Evolutionary conservation across 2,113 vertebrate species (phyloP).

Genomic region (Cisticola juncidis): DNA sequence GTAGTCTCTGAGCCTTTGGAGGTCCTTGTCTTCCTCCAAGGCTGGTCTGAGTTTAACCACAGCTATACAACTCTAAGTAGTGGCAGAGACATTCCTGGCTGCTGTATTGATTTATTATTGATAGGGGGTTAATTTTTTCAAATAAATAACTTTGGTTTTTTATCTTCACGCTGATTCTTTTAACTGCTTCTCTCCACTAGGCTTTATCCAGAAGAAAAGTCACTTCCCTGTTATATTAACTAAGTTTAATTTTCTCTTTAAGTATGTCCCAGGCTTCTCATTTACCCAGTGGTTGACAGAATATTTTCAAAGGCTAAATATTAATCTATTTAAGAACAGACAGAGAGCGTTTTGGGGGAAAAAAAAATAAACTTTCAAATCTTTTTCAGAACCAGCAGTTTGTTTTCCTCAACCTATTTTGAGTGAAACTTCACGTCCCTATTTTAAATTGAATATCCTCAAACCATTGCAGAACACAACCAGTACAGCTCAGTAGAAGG

Average conservation of each 20-base stretch:
- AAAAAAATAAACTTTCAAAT: neutral
- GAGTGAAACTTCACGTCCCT: neutral
- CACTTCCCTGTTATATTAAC: neutral
- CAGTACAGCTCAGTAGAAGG: neutral
- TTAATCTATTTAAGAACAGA: neutral
- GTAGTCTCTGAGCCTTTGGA: neutral
- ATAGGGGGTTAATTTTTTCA: neutral
- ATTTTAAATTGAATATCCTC: neutral
- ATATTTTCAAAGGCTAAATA: constrained; percentile 1
- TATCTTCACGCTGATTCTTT: neutral
- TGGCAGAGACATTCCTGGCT: neutral
- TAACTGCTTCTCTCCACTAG: neutral
- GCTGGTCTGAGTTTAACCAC: neutral
- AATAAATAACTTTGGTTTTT: neutral
- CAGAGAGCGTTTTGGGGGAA: neutral
- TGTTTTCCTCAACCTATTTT: neutral
- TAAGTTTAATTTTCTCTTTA: neutral
- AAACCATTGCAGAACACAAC: neutral
- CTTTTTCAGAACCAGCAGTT: neutral
- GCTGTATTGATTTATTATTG: neutral
- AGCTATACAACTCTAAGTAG: neutral
- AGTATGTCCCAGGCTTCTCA: neutral
- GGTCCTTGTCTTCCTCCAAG: neutral
- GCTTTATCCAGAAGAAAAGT: neutral
- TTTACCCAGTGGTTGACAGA: neutral